Percentiles rank a stretch among this genome's conserved stretches.
phyloP scores from a whole-genome alignment of 2,888 invertebrate genomes.

The Pheosia tremula region DNA sequence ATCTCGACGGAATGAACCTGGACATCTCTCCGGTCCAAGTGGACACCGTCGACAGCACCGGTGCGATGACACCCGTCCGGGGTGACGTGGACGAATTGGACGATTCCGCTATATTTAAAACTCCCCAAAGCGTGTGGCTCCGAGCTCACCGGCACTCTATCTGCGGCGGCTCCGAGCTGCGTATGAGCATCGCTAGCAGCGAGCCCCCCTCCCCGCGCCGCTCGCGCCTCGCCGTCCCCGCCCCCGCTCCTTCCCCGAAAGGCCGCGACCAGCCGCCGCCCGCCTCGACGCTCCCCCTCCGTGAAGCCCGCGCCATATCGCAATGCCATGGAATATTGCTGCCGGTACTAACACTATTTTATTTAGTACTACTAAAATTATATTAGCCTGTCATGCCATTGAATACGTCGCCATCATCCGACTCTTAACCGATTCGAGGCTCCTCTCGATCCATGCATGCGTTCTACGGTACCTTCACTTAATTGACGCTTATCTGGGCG shows the following conservation, averaged over 20 bases:
- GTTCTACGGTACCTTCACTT: slow-evolving; percentile 38
- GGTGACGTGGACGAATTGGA: slow-evolving; percentile 69
- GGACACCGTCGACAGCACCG: slow-evolving; percentile 76
- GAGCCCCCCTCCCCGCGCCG: slow-evolving; percentile 29
- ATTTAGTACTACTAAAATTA: slow-evolving; percentile 78
- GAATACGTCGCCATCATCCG: slow-evolving; percentile 46
- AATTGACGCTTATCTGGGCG: slow-evolving; percentile 54
- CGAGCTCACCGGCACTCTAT: slow-evolving; percentile 70
- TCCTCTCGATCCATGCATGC: slow-evolving; percentile 56
- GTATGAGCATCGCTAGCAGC: slow-evolving; percentile 32
- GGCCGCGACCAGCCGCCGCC: slow-evolving; percentile 68
- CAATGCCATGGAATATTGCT: slow-evolving; percentile 83
- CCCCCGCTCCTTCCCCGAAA: slow-evolving; percentile 51
- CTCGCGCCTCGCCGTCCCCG: slow-evolving; percentile 30
- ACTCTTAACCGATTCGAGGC: slow-evolving; percentile 32
- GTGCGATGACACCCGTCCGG: slow-evolving; percentile 56
- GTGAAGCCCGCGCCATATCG: slow-evolving; percentile 78
- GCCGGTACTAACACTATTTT: slow-evolving; percentile 86
- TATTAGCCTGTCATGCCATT: slow-evolving; percentile 63
- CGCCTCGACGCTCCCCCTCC: slow-evolving; percentile 72
- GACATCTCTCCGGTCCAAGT: slow-evolving; percentile 78
- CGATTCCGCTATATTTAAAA: slow-evolving; percentile 73
- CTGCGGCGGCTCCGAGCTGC: slow-evolving; percentile 58
- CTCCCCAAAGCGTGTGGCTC: slow-evolving; percentile 72
- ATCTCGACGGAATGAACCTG: slow-evolving; percentile 69